Evolutionary conservation across 2,113 vertebrate species (phyloP).

Genomic region (Leucosticte australis): DNA sequence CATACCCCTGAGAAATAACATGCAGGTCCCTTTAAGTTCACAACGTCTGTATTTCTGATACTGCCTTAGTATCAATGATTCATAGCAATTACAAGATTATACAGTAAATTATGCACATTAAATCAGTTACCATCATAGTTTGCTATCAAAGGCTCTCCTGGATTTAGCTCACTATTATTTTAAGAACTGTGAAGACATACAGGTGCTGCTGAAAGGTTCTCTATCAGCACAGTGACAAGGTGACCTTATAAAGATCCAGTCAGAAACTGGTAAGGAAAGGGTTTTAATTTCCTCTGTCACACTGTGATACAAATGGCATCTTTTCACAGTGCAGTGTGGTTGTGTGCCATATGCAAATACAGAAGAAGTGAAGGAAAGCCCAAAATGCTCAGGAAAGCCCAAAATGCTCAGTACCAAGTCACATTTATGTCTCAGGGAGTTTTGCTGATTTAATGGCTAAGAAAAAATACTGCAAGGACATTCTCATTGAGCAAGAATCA

Average conservation of each 20-base stretch:
- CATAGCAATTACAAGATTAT: background rate
- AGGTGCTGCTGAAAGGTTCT: background rate
- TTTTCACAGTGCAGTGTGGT: background rate
- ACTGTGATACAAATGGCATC: background rate
- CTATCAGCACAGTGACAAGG: background rate
- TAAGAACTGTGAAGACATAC: background rate
- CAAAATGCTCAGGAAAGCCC: background rate
- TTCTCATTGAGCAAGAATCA: background rate
- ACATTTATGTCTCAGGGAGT: background rate
- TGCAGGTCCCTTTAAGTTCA: background rate
- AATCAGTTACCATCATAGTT: background rate
- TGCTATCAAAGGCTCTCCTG: background rate
- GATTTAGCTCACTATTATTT: background rate
- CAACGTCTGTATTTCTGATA: background rate
- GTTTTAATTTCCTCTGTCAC: background rate
- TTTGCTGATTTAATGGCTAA: background rate
- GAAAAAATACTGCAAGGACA: background rate
- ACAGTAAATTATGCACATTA: background rate
- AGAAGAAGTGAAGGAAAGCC: background rate
- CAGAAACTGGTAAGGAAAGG: background rate
- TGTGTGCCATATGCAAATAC: background rate
- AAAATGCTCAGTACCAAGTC: background rate
- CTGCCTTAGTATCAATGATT: background rate
- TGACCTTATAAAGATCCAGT: background rate
- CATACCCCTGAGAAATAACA: background rate